phyloP scores from a whole-genome alignment of 1,140 invertebrate species.

The Listronotus bonariensis region DNA sequence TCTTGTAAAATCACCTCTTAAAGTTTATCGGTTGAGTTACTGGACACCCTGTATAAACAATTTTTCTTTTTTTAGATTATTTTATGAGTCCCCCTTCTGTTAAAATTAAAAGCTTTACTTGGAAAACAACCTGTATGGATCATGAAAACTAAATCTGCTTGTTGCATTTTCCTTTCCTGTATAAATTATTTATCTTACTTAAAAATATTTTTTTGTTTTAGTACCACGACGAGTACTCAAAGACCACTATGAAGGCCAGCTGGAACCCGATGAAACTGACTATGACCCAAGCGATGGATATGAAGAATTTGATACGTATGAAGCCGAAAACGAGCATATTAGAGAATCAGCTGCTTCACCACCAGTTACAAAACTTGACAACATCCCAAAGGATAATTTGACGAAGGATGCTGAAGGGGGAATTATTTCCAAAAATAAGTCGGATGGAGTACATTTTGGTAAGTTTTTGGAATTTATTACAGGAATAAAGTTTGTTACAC shows the following conservation, averaged over 20 bases:
- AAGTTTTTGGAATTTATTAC: conserved; percentile 27
- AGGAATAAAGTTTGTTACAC: too few species aligned
- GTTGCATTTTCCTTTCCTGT: too few species aligned
- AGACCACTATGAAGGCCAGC: conserved; percentile 73
- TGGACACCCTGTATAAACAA: too few species aligned
- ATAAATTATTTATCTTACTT: too few species aligned
- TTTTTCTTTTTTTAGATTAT: too few species aligned
- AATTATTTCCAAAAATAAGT: conserved; percentile 36
- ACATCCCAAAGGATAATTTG: conserved; percentile 41
- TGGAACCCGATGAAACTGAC: conserved; percentile 72
- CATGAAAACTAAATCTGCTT: too few species aligned
- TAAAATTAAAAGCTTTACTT: too few species aligned
- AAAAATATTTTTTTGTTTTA: conserved; percentile 49
- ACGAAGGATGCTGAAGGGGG: conserved; percentile 41
- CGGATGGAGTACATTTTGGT: conserved; percentile 44
- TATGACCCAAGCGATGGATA: conserved; percentile 52
- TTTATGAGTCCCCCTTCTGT: too few species aligned
- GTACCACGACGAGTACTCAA: conserved; percentile 83
- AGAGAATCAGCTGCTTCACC: conserved; percentile 52
- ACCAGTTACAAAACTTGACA: conserved; percentile 43
- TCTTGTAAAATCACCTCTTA: too few species aligned
- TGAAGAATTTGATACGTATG: conserved; percentile 58
- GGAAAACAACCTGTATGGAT: too few species aligned
- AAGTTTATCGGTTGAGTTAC: too few species aligned
- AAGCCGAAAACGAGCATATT: conserved; percentile 57